phyloP scores from a whole-genome alignment of 1,140 invertebrate species.

The Drosophila mojavensis region DNA sequence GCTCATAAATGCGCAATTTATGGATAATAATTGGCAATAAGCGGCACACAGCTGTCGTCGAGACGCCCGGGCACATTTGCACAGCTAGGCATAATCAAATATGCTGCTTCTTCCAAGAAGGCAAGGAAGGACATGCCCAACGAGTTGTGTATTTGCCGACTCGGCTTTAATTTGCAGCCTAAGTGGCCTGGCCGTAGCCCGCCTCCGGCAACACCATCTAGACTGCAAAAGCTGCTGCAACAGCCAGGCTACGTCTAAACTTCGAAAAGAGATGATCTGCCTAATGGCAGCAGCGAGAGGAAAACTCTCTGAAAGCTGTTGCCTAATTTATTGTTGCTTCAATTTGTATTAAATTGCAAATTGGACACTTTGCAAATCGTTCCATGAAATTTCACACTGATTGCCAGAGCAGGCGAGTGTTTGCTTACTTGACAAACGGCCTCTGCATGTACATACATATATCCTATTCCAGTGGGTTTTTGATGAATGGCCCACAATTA shows the following conservation, averaged over 20 bases:
- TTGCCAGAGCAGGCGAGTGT: slow-evolving; percentile 2
- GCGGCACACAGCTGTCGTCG: slow-evolving; percentile 72
- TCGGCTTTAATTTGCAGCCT: slow-evolving; percentile 61
- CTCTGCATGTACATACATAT: background rate
- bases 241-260: background rate
- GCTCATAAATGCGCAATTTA: slow-evolving; percentile 77
- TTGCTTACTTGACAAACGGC: slow-evolving; percentile 20
- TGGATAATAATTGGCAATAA: slow-evolving; percentile 82
- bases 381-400: slow-evolving; percentile 11
- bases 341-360: slow-evolving; percentile 37
- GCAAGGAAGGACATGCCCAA: slow-evolving; percentile 3
- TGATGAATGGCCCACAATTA: slow-evolving; percentile 36
- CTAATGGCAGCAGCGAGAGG: slow-evolving; percentile 3
- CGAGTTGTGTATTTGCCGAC: slow-evolving; percentile 47
- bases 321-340: slow-evolving; percentile 38
- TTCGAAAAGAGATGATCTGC: slow-evolving; percentile 13
- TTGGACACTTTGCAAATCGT: slow-evolving; percentile 31
- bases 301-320: background rate
- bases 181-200: slow-evolving; percentile 35
- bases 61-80: slow-evolving; percentile 41
- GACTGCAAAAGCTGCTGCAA: slow-evolving; percentile 26
- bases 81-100: slow-evolving; percentile 43
- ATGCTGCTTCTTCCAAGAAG: slow-evolving; percentile 25
- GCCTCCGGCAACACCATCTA: slow-evolving; percentile 31
- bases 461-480: background rate